phyloP scores from a whole-genome alignment of 2,113 vertebrate genomes.

The Salvator merianae region DNA sequence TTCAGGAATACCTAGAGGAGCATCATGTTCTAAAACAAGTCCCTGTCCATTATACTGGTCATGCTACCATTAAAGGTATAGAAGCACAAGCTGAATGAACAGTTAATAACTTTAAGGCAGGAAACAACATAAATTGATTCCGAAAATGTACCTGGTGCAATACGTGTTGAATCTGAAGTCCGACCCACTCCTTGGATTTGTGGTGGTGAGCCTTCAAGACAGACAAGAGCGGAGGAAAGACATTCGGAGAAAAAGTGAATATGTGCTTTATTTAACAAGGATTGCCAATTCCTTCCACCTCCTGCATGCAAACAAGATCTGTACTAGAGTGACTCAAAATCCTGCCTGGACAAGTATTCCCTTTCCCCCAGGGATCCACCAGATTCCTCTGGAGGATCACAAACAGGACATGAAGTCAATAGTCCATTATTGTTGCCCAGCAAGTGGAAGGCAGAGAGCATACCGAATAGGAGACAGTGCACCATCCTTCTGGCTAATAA shows the following conservation, averaged over 20 bases:
- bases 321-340: too few species aligned
- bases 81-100: not conserved
- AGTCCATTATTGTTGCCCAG: not conserved
- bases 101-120: not conserved
- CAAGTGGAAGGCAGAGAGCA: not conserved
- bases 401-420: not conserved
- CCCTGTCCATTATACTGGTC: not conserved
- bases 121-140: too few species aligned
- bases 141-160: slow-evolving; percentile 27
- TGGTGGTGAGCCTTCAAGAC: slow-evolving; percentile 31
- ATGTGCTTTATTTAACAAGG: not conserved
- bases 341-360: too few species aligned
- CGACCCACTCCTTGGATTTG: slow-evolving; percentile 17
- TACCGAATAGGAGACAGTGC: not conserved
- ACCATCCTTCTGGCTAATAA: not conserved
- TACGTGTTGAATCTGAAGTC: slow-evolving; percentile 17
- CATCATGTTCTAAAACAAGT: too few species aligned
- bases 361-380: not conserved
- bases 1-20: too few species aligned
- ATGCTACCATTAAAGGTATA: not conserved
- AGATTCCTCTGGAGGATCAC: not conserved
- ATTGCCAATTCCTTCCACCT: too few species aligned
- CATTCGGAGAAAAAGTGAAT: too few species aligned
- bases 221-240: not conserved
- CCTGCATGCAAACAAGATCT: too few species aligned